Evolutionary conservation across 1,140 invertebrate genomes (phyloP).

Genomic region (Pseudobourletiella spinata): DNA sequence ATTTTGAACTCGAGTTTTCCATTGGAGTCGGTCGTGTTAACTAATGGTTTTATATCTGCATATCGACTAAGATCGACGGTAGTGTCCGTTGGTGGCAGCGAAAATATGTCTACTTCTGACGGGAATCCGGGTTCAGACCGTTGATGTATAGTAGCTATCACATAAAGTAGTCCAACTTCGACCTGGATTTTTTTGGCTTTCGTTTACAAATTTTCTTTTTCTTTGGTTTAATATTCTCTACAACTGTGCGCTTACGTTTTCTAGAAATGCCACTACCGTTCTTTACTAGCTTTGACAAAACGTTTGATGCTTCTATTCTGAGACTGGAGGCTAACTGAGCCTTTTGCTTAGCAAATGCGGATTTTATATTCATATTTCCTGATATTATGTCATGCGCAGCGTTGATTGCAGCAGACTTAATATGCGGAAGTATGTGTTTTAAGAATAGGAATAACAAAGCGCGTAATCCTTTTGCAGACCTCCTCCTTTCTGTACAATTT

Average conservation of each 20-base stretch:
- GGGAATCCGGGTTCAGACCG: constrained; percentile 9
- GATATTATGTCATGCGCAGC: too few species aligned
- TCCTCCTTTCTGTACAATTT: too few species aligned
- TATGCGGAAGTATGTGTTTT: neutral
- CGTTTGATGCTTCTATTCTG: neutral
- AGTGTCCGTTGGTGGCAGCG: constrained; percentile 9
- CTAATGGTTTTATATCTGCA: constrained; percentile 7
- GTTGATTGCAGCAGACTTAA: too few species aligned
- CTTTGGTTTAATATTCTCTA: neutral
- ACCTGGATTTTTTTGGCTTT: neutral
- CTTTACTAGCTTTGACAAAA: too few species aligned
- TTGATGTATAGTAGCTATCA: constrained; percentile 8
- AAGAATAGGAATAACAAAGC: neutral
- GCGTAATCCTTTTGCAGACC: neutral
- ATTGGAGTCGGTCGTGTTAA: constrained; percentile 9
- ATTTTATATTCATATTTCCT: too few species aligned
- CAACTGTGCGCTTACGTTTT: neutral
- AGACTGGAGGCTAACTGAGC: neutral
- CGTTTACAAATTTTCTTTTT: neutral
- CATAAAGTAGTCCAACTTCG: constrained; percentile 13
- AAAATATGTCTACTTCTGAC: constrained; percentile 13
- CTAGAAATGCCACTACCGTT: neutral
- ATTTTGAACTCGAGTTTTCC: constrained; percentile 20
- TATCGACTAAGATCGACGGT: constrained; percentile 4
- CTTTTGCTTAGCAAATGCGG: neutral